Conservation (phyloP, 2,113 vertebrate species). For the Albula glossodonta region DNA sequence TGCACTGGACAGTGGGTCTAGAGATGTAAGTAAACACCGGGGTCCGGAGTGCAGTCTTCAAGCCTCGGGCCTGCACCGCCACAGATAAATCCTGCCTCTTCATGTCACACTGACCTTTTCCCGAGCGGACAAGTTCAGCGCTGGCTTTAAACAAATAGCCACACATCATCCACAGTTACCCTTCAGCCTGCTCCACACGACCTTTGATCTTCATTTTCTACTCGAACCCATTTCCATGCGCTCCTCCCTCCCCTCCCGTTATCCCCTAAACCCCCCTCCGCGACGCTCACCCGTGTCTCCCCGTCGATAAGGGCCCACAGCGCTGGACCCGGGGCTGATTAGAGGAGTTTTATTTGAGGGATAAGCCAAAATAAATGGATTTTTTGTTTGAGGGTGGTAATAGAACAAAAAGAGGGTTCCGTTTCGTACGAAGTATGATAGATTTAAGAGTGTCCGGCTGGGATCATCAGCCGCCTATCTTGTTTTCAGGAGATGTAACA, state of each 20-base stretch:
- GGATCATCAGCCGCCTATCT: not conserved
- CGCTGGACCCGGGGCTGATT: conserved; percentile 58
- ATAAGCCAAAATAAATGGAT: conserved; percentile 31
- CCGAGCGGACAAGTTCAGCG: conserved; percentile 82
- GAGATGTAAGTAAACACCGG: conserved; percentile 49
- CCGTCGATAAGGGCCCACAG: conserved; percentile 73
- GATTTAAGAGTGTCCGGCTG: not conserved
- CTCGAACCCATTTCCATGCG: conserved; percentile 84
- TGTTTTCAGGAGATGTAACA: not conserved
- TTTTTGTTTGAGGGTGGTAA: not conserved
- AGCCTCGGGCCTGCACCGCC: conserved; percentile 28
- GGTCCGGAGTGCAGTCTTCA: conserved; percentile 35
- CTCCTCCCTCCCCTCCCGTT: conserved; percentile 57
- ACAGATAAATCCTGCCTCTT: conserved; percentile 71
- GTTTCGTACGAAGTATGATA: not conserved
- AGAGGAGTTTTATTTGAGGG: conserved; percentile 73
- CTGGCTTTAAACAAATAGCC: conserved; percentile 88
- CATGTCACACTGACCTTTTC: conserved; percentile 84
- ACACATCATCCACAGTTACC: conserved; percentile 87
- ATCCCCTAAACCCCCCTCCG: conserved; percentile 26
- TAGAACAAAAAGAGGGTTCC: not conserved
- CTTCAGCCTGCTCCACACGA: conserved; percentile 66
- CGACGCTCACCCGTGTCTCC: conserved; percentile 62
- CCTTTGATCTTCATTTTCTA: conserved; percentile 85
- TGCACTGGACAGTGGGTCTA: conserved; percentile 41